A percentile compares a stretch with the other conserved stretches of the same genome.
These are phyloP conservation scores for Agapornis canus DNA, from an alignment of 2,797 vertebrate genomes.

Conservation along the genomic window DNA sequence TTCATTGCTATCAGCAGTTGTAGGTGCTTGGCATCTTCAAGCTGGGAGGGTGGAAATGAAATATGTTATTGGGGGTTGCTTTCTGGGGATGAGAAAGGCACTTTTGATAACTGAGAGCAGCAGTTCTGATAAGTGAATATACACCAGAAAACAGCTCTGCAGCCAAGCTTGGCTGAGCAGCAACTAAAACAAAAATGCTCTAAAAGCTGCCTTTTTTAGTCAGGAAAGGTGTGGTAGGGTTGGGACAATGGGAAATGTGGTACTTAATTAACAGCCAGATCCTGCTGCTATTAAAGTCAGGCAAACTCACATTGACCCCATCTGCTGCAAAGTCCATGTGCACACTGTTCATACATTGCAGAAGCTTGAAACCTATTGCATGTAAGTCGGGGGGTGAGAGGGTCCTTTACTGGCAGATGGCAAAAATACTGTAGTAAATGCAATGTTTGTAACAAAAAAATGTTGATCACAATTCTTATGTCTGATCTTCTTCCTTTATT, in stretches of 20 bases:
- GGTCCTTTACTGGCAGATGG: not conserved
- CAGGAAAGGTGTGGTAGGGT: conserved; percentile 48
- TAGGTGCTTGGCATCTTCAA: not conserved
- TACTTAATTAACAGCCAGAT: not conserved
- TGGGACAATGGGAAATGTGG: not conserved
- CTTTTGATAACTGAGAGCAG: not conserved
- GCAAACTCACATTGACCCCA: not conserved
- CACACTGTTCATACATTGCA: not conserved
- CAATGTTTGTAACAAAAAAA: not conserved
- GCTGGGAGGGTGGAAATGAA: not conserved
- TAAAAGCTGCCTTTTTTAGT: not conserved
- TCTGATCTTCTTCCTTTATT: not conserved
- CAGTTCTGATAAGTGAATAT: not conserved
- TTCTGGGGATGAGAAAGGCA: not conserved
- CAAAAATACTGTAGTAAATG: not conserved
- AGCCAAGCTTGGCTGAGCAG: not conserved
- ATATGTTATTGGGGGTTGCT: not conserved
- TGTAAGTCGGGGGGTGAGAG: not conserved
- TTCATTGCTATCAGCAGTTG: not conserved
- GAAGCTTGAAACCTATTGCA: not conserved
- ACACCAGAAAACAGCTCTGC: not conserved
- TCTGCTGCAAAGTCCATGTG: not conserved
- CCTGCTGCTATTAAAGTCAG: not conserved
- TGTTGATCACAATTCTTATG: not conserved
- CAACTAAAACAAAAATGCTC: not conserved